Base-by-base conservation (phyloP, 2,797 vertebrate species). In the Leuciscus waleckii region DNA sequence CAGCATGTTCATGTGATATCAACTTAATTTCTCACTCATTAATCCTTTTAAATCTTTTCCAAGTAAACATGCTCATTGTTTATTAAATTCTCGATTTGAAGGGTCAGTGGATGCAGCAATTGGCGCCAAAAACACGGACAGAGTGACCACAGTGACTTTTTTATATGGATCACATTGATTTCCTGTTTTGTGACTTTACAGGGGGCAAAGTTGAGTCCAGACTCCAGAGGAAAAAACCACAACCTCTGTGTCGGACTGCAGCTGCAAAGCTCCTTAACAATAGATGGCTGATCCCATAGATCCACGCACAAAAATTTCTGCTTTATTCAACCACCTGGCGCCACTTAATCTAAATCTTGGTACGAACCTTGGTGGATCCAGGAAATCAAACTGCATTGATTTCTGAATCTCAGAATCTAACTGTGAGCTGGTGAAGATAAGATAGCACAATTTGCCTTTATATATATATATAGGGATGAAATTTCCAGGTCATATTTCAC, bases 171-270 rank as follows among this genome's bases (percentile, higher is more conserved):
- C 37, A 11, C n/a, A 84, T 75, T 70, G 82, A 84, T 81, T 87
- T 81, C 41, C 13, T 68, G 29, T 80, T 83, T 63, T 87, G 69
- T 17, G 78, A 83, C 69, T 79, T 76, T 37, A 84, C 16, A 81
- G 41, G 32, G 63, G 74, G 13, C 13, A 84, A 84, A 84, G 41
- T 68, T 81, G 46, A 84, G 78, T 21, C 6, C 63, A 70, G 79
- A 80, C 17, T 37, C 46, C 29, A 46, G 32, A 63, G 54, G 8
- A 46, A 69, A 32, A 76, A 54, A 75, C 7, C 49, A 37, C 39
- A 49, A 81, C 11, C 51, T 84, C 54, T 51, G 23, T 39, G 37
- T 54, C 23, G 29, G 56, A 37, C 65, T 70, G 23, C 46, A 32
- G 32, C 46, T 39, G 49, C 46, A 68, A 77, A 56, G 35, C 61